Evolutionary conservation across 2,113 vertebrate genomes (phyloP).

Genomic region (Origma solitaria): DNA sequence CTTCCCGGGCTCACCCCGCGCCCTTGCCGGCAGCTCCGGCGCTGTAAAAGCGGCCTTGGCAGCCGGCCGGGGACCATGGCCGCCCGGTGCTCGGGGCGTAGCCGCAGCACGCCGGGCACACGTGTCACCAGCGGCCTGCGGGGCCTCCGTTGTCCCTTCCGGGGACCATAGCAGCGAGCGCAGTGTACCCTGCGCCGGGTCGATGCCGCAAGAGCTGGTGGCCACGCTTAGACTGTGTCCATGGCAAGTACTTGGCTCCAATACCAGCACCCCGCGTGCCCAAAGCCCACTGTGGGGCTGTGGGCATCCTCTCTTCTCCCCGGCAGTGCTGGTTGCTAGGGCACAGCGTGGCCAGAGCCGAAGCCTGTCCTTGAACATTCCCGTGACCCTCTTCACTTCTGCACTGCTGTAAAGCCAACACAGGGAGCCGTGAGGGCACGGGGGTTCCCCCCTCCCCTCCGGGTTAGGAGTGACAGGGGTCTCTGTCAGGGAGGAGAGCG

Average conservation of each 20-base stretch:
- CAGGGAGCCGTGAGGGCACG: not conserved
- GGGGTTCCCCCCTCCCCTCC: not conserved
- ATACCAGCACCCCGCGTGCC: fast-evolving
- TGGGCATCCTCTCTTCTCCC: not conserved
- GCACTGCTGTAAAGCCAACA: not conserved
- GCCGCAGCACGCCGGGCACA: not conserved
- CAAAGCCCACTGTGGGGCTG: fast-evolving
- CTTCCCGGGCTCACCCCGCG: not conserved
- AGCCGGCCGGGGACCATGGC: not conserved
- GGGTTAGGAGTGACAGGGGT: not conserved
- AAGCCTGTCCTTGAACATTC: not conserved
- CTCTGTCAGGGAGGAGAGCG: not conserved
- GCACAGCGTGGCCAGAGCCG: fast-evolving
- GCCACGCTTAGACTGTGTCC: fast-evolving
- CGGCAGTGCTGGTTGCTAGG: not conserved
- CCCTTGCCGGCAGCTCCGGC: not conserved
- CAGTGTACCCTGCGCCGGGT: fast-evolving
- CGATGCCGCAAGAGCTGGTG: not conserved
- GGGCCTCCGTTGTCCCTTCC: not conserved
- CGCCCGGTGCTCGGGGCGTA: not conserved
- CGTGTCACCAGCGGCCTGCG: not conserved
- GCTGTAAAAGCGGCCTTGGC: not conserved
- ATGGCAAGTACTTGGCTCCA: not conserved
- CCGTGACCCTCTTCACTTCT: not conserved
- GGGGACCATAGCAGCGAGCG: not conserved